These are phyloP conservation scores for Hydraecia micacea DNA, from an alignment of 2,888 invertebrate genomes.

Conservation along the genomic window DNA sequence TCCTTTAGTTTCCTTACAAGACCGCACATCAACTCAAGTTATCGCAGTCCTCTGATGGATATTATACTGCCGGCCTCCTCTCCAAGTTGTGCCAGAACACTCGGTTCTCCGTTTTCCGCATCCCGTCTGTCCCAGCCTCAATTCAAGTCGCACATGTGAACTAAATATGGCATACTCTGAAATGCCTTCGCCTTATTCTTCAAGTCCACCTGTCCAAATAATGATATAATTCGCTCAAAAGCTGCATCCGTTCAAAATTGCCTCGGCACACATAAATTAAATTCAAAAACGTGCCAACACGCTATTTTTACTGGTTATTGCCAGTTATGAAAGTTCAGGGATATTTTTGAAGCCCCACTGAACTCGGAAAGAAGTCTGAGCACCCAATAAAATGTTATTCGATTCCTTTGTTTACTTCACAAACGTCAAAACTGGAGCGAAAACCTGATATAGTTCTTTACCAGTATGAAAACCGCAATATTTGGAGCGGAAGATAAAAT, in stretches of 20 bases:
- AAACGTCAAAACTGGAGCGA: slow-evolving; percentile 31
- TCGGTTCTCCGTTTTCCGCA: not conserved
- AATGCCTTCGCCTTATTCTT: slow-evolving; percentile 48
- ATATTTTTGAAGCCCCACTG: slow-evolving; percentile 37
- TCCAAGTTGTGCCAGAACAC: not conserved
- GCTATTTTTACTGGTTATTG: slow-evolving; percentile 33
- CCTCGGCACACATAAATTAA: slow-evolving; percentile 20
- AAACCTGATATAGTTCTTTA: slow-evolving; percentile 23
- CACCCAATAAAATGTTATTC: slow-evolving; percentile 46
- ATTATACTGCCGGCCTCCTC: not conserved
- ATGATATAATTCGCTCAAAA: slow-evolving; percentile 56
- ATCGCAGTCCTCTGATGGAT: not conserved
- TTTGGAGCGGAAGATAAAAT: slow-evolving; percentile 6
- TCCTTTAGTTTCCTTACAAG: slow-evolving; percentile 50
- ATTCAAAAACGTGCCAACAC: slow-evolving; percentile 23
- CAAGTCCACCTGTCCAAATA: slow-evolving; percentile 65
- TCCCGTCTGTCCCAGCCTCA: not conserved
- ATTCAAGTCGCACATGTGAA: slow-evolving; percentile 28
- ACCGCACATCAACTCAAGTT: slow-evolving; percentile 6
- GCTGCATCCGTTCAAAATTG: slow-evolving; percentile 47
- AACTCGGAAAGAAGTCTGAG: slow-evolving; percentile 26
- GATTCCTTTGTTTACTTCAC: slow-evolving; percentile 46
- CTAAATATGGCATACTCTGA: slow-evolving; percentile 35
- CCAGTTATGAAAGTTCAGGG: slow-evolving; percentile 39
- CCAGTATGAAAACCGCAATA: slow-evolving; percentile 7